Percentiles rank a stretch among this genome's conserved stretches.
phyloP scores from a whole-genome alignment of 2,888 invertebrate species.

The Leptinotarsa tumamoca region DNA sequence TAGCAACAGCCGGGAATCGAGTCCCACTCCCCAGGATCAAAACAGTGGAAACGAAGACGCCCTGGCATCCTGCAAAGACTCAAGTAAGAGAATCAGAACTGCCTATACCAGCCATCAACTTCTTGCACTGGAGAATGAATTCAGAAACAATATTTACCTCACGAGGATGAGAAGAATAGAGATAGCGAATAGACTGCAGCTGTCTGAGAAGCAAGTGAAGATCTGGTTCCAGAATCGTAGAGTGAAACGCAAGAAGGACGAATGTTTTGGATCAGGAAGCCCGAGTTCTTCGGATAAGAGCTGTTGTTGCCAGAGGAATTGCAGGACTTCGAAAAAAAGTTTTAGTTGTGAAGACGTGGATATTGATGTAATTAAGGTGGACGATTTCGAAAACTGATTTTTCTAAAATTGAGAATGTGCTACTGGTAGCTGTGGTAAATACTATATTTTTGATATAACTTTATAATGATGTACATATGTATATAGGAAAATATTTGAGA shows the following conservation, averaged over 20 bases:
- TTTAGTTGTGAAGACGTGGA: constrained; percentile 62
- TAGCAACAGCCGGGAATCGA: constrained; percentile 68
- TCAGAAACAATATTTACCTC: constrained; percentile 90
- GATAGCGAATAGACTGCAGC: constrained; percentile 87
- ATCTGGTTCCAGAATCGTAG: constrained; percentile 96
- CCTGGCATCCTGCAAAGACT: constrained; percentile 69
- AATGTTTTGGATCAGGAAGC: constrained; percentile 58
- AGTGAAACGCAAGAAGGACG: constrained; percentile 94
- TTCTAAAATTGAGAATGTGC: constrained; percentile 9
- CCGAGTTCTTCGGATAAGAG: constrained; percentile 54
- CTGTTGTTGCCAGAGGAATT: constrained; percentile 70
- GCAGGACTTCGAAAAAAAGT: constrained; percentile 53
- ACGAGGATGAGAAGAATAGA: constrained; percentile 90
- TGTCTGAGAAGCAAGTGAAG: constrained; percentile 95
- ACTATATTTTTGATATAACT: constrained; percentile 26
- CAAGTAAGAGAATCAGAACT: constrained; percentile 90
- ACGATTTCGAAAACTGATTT: constrained; percentile 51
- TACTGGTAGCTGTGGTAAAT: constrained; percentile 17
- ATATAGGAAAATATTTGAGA: constrained; percentile 11
- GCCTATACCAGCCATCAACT: constrained; percentile 93
- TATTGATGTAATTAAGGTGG: constrained; percentile 63
- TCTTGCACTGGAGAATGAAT: constrained; percentile 89
- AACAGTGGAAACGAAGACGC: constrained; percentile 65
- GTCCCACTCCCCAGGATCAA: constrained; percentile 67
- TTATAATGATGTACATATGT: constrained; percentile 10